phyloP scores from a whole-genome alignment of 2,113 vertebrate species.

The Zosterops japonicus region DNA sequence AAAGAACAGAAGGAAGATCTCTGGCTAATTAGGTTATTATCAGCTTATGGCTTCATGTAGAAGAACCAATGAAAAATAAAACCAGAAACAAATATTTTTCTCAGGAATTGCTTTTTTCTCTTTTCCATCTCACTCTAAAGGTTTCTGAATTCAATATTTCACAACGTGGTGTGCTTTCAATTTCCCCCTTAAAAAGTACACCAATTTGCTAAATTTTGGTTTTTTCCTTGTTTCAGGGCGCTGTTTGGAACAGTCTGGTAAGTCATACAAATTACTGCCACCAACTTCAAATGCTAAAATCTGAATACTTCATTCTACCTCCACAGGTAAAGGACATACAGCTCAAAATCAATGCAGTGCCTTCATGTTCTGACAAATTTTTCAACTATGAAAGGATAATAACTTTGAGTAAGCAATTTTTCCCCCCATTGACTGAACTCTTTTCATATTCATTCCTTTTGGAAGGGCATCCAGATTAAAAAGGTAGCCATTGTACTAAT shows the following conservation, averaged over 20 bases:
- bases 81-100: background rate
- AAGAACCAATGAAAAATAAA: background rate
- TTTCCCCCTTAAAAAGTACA: slow-evolving; percentile 53
- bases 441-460: background rate
- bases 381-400: slow-evolving; percentile 32
- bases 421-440: background rate
- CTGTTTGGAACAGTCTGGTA: slow-evolving; percentile 61
- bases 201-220: slow-evolving; percentile 56
- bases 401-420: background rate
- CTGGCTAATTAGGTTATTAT: slow-evolving; percentile 33
- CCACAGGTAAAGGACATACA: background rate
- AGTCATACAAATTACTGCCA: slow-evolving; percentile 50
- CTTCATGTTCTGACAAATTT: slow-evolving; percentile 14
- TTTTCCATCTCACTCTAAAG: background rate
- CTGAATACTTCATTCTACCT: slow-evolving; percentile 23
- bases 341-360: background rate
- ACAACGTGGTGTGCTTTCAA: slow-evolving; percentile 22
- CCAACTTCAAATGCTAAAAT: slow-evolving; percentile 49
- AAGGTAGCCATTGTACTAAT: background rate
- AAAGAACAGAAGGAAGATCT: slow-evolving; percentile 7
- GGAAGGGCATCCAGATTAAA: background rate
- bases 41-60: slow-evolving; percentile 3
- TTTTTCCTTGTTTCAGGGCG: slow-evolving; percentile 57
- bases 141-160: background rate
- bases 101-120: background rate